Evolutionary conservation across 2,797 vertebrate species (phyloP), one percentile per base, ranked within the genome.

Genomic region (Crenichthys baileyi): DNA sequence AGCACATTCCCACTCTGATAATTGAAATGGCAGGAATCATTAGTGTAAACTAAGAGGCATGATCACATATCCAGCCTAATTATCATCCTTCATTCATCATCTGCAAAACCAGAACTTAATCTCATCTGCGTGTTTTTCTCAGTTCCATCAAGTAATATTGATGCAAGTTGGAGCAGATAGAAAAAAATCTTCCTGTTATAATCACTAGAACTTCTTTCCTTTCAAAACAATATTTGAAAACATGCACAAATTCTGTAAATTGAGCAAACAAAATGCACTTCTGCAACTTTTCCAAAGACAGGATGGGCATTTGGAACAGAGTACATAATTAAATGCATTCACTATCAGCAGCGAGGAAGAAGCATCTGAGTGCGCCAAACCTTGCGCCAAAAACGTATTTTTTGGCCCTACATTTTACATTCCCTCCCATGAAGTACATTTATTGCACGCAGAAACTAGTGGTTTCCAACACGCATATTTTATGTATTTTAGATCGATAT

Each of bases 1-100:
- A 12, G 50, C 13, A 11, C 44, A 46, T 46, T 46, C 44, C 44
- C 44, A 46, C 50, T 51, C 46, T 85, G 78, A 91, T 91, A 83
- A 90, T 85, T 89, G 63, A 86, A 88, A 87, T 79, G 80, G 83
- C 81, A 86, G 63, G 80, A 70, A 60, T 76, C 85, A 89, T 89
- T 87, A 75, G 92, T 92, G 86, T 89, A 60, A 44, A 70, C 77
- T 60, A 22, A 36, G 81, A 91, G 90, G 16, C 22, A 24, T 73
- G 77, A 85, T 72, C 82, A 82, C 72, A 83, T 58, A 82, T 73
- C 5, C 70, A 29, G 63, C n/a, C 55, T 83, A 85, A 92, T 86
- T 84, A 81, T 26, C 79, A 74, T 76, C 7, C 44, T 46, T 46
- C 85, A 90, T 88, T 80, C 73, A 90, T 91, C 91, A 88, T 29